phyloP scores from a whole-genome alignment of 53 echinoderm and acorn worm species.

The Crossaster papposus region DNA sequence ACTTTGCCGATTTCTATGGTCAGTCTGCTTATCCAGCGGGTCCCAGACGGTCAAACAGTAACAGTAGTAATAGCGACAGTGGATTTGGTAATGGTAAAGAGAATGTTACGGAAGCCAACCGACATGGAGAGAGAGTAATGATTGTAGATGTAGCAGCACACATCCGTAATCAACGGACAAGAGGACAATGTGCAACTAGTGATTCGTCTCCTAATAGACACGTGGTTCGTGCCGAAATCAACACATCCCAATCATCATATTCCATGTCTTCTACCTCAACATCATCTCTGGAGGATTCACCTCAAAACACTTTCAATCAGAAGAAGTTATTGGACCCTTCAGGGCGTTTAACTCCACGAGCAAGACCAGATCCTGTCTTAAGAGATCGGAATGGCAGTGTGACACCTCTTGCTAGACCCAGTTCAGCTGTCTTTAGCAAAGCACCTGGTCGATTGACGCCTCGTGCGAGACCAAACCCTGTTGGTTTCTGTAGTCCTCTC shows the following conservation, averaged over 20 bases:
- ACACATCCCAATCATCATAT: conserved; percentile 73
- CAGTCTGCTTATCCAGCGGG: conserved; percentile 71
- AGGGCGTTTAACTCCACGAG: conserved; percentile 86
- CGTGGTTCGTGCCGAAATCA: conserved; percentile 76
- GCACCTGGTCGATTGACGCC: conserved; percentile 80
- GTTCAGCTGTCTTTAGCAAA: conserved; percentile 11
- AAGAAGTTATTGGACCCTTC: conserved; percentile 33
- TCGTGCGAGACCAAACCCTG: conserved; percentile 88
- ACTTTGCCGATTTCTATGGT: conserved; percentile 86
- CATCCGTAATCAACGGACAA: conserved; percentile 80
- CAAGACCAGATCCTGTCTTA: conserved; percentile 85
- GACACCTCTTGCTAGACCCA: conserved; percentile 18
- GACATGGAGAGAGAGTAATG: conserved; percentile 54
- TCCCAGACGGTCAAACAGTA: conserved; percentile 85
- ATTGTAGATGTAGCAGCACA: conserved; percentile 90
- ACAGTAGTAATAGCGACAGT: conserved; percentile 99
- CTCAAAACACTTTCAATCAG: conserved; percentile 36
- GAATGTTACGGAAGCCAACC: conserved; percentile 62
- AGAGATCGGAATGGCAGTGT: conserved; percentile 44
- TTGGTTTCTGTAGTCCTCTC: conserved; percentile 66
- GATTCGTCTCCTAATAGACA: conserved; percentile 49
- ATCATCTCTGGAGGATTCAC: conserved; percentile 75
- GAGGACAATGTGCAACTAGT: neutral
- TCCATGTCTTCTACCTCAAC: conserved; percentile 79
- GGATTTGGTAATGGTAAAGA: conserved; percentile 93